Conservation (phyloP, 2,888 invertebrate species). For the Agelastica alni region DNA sequence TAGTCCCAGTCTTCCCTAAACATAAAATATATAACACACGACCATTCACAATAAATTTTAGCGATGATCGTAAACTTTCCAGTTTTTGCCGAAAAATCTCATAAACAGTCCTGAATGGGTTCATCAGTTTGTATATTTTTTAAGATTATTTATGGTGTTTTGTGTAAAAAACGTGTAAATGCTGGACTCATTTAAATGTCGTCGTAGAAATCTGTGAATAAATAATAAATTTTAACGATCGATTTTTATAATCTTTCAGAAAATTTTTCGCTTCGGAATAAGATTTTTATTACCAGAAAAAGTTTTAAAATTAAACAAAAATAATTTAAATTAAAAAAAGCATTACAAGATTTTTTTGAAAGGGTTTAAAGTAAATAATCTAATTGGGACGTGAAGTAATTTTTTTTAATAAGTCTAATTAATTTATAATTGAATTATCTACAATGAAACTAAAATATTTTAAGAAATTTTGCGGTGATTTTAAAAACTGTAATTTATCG, state of each 20-base stretch:
- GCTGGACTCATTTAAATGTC: not conserved
- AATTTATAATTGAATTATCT: no score
- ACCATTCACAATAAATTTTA: conserved; percentile 40
- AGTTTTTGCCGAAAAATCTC: conserved; percentile 28
- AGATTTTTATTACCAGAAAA: no score
- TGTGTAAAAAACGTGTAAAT: conserved; percentile 2
- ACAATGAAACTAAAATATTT: no score
- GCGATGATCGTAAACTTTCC: conserved; percentile 40
- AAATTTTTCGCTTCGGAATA: no score
- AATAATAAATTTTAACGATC: not conserved
- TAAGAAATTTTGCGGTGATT: no score
- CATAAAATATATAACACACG: not conserved
- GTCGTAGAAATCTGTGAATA: not conserved
- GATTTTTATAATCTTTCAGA: not conserved
- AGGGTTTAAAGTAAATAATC: no score
- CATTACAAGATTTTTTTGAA: no score
- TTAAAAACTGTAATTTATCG: no score
- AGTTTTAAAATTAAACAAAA: no score
- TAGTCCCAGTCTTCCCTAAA: not conserved
- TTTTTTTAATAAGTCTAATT: no score
- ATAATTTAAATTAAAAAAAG: no score
- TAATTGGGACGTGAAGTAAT: no score
- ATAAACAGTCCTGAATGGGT: conserved; percentile 31
- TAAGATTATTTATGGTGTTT: conserved; percentile 3
- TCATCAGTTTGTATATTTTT: conserved; percentile 12